phyloP scores from a whole-genome alignment of 2,113 vertebrate genomes.

The Regulus satrapa region DNA sequence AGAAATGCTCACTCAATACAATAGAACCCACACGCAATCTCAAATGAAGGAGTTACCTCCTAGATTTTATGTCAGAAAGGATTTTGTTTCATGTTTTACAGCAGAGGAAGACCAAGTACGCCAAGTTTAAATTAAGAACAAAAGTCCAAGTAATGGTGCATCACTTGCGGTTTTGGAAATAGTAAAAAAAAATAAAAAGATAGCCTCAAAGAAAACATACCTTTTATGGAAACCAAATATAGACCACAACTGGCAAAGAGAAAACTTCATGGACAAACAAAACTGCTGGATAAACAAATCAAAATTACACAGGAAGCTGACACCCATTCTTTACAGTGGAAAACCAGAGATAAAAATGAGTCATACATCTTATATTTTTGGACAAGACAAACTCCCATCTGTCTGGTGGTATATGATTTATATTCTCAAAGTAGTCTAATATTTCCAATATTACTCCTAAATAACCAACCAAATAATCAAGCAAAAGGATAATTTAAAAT shows the following conservation, averaged over 20 bases:
- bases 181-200: slow-evolving; percentile 30
- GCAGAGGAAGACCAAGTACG: slow-evolving; percentile 65
- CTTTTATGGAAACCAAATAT: slow-evolving; percentile 90
- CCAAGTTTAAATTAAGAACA: slow-evolving; percentile 91
- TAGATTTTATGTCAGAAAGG: slow-evolving; percentile 71
- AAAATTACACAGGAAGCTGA: slow-evolving; percentile 82
- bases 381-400: slow-evolving; percentile 68
- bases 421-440: slow-evolving; percentile 69
- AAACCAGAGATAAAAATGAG: slow-evolving; percentile 81
- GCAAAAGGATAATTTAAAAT: slow-evolving; percentile 63
- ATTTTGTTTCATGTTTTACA: slow-evolving; percentile 79
- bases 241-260: slow-evolving; percentile 77
- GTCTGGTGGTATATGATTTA: slow-evolving; percentile 66
- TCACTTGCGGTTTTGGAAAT: slow-evolving; percentile 88
- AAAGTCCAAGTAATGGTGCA: slow-evolving; percentile 82
- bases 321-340: slow-evolving; percentile 74
- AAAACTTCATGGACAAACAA: slow-evolving; percentile 83
- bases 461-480: slow-evolving; percentile 64
- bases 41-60: slow-evolving; percentile 13
- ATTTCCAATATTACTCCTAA: slow-evolving; percentile 72
- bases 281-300: slow-evolving; percentile 89
- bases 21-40: background rate
- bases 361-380: slow-evolving; percentile 75
- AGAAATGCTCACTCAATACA: background rate
- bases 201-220: slow-evolving; percentile 85